Conservation (phyloP, 2,797 vertebrate genomes). For the Natrix natrix region DNA sequence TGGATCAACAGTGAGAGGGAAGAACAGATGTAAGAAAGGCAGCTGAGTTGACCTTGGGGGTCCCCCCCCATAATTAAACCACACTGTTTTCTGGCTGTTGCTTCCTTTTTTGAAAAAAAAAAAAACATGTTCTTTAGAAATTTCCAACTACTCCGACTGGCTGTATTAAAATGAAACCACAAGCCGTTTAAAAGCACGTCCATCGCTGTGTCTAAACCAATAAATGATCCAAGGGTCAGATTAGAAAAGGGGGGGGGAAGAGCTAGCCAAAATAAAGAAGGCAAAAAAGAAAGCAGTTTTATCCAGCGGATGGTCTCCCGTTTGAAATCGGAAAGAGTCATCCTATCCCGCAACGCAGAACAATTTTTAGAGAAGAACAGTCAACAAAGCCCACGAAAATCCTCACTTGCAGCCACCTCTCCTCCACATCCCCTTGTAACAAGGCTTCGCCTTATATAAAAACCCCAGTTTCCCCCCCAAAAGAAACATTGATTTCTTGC, state of each 20-base stretch:
- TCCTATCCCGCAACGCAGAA: not conserved
- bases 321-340: not conserved
- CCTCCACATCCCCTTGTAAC: not conserved
- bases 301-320: too few relatives aligned
- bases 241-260: not conserved
- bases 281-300: not conserved
- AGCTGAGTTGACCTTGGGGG: not conserved
- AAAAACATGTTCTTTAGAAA: not conserved
- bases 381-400: too few relatives aligned
- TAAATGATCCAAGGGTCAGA: not conserved
- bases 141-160: not conserved
- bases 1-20: too few relatives aligned
- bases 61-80: not conserved
- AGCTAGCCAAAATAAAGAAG: not conserved
- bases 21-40: not conserved
- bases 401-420: not conserved
- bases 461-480: not conserved
- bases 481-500: not conserved
- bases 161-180: not conserved
- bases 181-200: not conserved
- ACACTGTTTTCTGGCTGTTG: too few relatives aligned
- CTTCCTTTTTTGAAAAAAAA: not conserved
- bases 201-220: not conserved
- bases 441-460: not conserved
- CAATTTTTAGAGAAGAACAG: not conserved